Evolutionary conservation across 2,797 vertebrate genomes (phyloP).

Genomic region (Zenarchopterus dispar): DNA sequence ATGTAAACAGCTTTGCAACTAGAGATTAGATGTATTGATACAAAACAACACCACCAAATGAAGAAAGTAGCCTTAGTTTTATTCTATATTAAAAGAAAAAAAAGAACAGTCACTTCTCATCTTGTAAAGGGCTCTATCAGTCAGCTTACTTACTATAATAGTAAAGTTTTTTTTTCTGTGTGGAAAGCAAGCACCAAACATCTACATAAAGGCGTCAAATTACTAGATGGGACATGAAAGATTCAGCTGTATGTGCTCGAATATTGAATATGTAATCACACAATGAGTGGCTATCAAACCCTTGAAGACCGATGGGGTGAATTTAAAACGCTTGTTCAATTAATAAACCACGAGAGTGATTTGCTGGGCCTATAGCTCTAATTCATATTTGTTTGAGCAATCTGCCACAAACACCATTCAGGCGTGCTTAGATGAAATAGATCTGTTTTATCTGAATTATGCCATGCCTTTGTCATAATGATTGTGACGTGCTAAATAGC

Average conservation of each 20-base stretch:
- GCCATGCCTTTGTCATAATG: slow-evolving; percentile 61
- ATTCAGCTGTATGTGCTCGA: slow-evolving; percentile 60
- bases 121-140: slow-evolving; percentile 39
- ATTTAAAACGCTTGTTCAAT: slow-evolving; percentile 70
- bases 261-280: slow-evolving; percentile 72
- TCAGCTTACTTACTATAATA: slow-evolving; percentile 47
- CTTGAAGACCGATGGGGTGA: slow-evolving; percentile 42
- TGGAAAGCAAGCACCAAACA: slow-evolving; percentile 38
- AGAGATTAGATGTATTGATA: no score
- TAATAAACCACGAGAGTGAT: slow-evolving; percentile 61
- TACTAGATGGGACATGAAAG: slow-evolving; percentile 70
- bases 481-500: slow-evolving; percentile 58
- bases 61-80: background rate
- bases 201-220: slow-evolving; percentile 72
- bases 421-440: slow-evolving; percentile 63
- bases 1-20: background rate
- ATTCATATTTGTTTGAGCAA: slow-evolving; percentile 66
- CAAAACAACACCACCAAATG: no score
- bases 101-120: slow-evolving; percentile 15
- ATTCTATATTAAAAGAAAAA: background rate
- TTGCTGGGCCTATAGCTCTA: slow-evolving; percentile 38
- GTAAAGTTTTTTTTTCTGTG: background rate
- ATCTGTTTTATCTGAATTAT: slow-evolving; percentile 66
- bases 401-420: slow-evolving; percentile 43
- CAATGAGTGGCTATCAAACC: slow-evolving; percentile 60